A percentile compares a stretch with the other conserved stretches of the same genome.
Evolutionary conservation across 1,140 invertebrate species (phyloP).

Genomic region (Hyphantria cunea): DNA sequence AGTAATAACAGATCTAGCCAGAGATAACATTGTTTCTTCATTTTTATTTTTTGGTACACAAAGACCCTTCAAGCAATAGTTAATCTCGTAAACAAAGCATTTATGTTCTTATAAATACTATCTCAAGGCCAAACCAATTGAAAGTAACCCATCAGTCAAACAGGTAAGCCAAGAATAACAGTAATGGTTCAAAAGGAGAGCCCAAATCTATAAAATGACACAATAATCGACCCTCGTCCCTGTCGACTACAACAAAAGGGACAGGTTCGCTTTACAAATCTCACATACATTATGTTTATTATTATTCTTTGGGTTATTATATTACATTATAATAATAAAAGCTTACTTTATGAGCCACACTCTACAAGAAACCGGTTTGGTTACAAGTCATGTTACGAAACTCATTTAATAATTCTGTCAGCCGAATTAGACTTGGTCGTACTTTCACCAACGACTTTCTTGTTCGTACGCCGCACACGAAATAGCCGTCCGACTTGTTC

Average conservation of each 20-base stretch:
- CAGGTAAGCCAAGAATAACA: conserved; percentile 53
- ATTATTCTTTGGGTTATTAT: conserved; percentile 52
- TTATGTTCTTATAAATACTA: conserved; percentile 2
- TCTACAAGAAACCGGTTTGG: conserved; percentile 60
- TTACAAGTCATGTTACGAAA: conserved; percentile 69
- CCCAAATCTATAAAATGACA: conserved; percentile 51
- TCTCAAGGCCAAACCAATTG: conserved; percentile 22
- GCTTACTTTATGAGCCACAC: conserved; percentile 46
- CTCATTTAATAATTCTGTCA: conserved; percentile 61
- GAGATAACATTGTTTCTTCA: too few species aligned
- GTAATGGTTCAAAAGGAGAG: conserved; percentile 46
- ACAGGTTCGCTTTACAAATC: conserved; percentile 56
- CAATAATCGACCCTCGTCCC: conserved; percentile 45
- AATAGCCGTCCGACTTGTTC: conserved; percentile 60
- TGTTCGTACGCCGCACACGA: conserved; percentile 49
- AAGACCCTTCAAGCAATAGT: background rate
- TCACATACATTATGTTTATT: conserved; percentile 47
- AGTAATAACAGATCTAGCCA: too few species aligned
- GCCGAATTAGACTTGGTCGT: conserved; percentile 61
- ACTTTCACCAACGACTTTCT: conserved; percentile 76
- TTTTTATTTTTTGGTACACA: too few species aligned
- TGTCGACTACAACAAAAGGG: conserved; percentile 50
- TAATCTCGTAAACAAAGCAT: background rate
- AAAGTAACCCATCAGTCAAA: conserved; percentile 32
- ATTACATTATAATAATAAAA: conserved; percentile 35